Base-by-base conservation (phyloP, 1,140 invertebrate genomes). In the Drosophila persimilis region DNA sequence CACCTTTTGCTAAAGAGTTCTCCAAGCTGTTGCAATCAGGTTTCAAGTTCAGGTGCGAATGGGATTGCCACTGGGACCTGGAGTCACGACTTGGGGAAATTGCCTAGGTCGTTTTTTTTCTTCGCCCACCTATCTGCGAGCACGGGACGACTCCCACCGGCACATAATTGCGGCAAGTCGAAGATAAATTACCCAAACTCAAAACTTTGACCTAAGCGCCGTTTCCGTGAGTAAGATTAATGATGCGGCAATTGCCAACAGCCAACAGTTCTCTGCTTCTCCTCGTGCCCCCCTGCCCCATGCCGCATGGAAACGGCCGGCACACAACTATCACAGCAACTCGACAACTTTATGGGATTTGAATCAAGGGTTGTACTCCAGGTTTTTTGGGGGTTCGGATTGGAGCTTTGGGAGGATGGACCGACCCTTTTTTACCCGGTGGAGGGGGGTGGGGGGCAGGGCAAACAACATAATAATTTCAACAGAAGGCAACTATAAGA, bases 201-300 rank as follows among this genome's bases (percentile, higher is more conserved):
- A 86, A 86, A 88, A 86, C 81, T 88, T 88, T 86, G 81, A 86
- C 81, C 81, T 78, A 81, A 86, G 81, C 83, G 83, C 83, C 83
- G 77, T 86, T 81, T 88, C 81, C 81, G 70, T 86, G 81, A 86
- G 83, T 81, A 86, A 86, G 81, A 86, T 86, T 86, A 86, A 86
- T 86, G 81, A 86, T 86, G 80, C 81, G 80, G 81, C 80, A 85
- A 85, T 85, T 86, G 81, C 81, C 81, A 81, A 69, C 65, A 69
- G 65, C 65, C 69, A 39, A 39, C 35, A 39, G 35, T 39, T 39
- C 35, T 13, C 11, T 2, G 4, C 35, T 39, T 0, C 29, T 9
- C 35, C 35, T 0, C 3, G 5, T 39, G 11, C 35, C 35, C 35
- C 8, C 31, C 9, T 31, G 31, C 31, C 2, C 51, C 61, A 54